phyloP scores from a whole-genome alignment of 2,888 invertebrate genomes.

The Hofmannophila pseudospretella region DNA sequence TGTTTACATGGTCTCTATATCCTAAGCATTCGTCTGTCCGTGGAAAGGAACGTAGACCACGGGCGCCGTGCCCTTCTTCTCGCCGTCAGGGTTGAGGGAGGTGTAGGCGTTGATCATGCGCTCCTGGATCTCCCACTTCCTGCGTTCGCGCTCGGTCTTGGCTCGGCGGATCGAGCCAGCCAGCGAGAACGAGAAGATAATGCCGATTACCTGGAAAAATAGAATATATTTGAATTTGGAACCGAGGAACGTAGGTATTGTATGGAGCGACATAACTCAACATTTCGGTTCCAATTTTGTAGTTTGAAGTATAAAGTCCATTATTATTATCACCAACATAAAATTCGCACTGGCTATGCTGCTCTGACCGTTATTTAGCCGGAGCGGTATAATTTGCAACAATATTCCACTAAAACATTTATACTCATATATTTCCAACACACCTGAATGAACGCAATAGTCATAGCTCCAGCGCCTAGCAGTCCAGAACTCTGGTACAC shows the following conservation, averaged over 20 bases:
- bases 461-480: conserved; percentile 85
- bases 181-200: conserved; percentile 92
- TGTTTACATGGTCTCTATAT: background rate
- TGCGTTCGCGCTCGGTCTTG: conserved; percentile 84
- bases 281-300: too few species aligned
- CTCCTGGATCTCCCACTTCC: conserved; percentile 83
- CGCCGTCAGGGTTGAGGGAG: conserved; percentile 54
- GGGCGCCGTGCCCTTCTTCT: conserved; percentile 45
- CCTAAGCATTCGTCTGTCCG: conserved; percentile 54
- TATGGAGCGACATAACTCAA: too few species aligned
- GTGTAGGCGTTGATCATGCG: conserved; percentile 74
- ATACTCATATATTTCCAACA: too few species aligned
- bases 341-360: too few species aligned
- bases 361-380: too few species aligned
- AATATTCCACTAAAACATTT: too few species aligned
- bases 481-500: conserved; percentile 84
- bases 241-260: too few species aligned
- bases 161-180: conserved; percentile 90
- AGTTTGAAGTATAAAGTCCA: too few species aligned
- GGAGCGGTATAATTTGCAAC: too few species aligned
- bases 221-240: too few species aligned
- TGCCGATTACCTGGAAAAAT: conserved; percentile 86
- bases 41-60: conserved; percentile 73
- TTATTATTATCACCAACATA: too few species aligned
- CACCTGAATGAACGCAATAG: conserved; percentile 89